These are phyloP conservation scores for Blastobasis adustella DNA, from an alignment of 2,888 invertebrate genomes.

Conservation along the genomic window DNA sequence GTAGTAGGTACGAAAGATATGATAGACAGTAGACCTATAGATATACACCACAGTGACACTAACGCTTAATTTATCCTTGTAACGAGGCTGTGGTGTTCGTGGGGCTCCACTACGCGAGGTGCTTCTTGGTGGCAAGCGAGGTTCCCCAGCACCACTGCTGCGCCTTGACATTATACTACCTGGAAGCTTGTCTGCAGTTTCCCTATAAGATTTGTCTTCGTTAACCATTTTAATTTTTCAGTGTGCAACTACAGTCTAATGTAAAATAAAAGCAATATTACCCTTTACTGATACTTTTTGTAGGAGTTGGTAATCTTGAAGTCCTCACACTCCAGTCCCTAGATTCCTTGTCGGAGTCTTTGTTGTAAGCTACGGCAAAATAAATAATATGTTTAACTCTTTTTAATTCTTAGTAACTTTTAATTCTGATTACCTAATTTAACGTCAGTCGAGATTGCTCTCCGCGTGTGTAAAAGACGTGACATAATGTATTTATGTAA, in stretches of 20 bases:
- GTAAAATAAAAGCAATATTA: constrained; percentile 13
- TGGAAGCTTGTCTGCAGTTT: constrained; percentile 19
- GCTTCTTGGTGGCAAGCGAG: constrained; percentile 23
- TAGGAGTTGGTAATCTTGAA: constrained; percentile 12
- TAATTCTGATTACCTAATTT: too few relatives aligned
- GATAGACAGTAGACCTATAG: too few relatives aligned
- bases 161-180: constrained; percentile 23
- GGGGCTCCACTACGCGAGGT: constrained; percentile 18
- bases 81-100: constrained; percentile 14
- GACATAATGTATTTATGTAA: too few relatives aligned
- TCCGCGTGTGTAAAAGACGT: too few relatives aligned
- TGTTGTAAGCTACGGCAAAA: too few relatives aligned
- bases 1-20: too few relatives aligned
- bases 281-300: constrained; percentile 33
- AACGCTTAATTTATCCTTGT: constrained; percentile 21
- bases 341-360: constrained; percentile 29
- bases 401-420: too few relatives aligned
- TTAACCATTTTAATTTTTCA: background rate
- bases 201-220: constrained; percentile 16
- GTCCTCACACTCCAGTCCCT: constrained; percentile 38
- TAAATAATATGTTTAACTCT: too few relatives aligned
- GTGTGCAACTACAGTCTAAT: background rate
- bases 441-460: too few relatives aligned
- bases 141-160: constrained; percentile 48
- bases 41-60: constrained; percentile 1